These are phyloP conservation scores for Cryptoblepharus egeriae DNA, from an alignment of 2,797 vertebrate species.

Conservation along the genomic window DNA sequence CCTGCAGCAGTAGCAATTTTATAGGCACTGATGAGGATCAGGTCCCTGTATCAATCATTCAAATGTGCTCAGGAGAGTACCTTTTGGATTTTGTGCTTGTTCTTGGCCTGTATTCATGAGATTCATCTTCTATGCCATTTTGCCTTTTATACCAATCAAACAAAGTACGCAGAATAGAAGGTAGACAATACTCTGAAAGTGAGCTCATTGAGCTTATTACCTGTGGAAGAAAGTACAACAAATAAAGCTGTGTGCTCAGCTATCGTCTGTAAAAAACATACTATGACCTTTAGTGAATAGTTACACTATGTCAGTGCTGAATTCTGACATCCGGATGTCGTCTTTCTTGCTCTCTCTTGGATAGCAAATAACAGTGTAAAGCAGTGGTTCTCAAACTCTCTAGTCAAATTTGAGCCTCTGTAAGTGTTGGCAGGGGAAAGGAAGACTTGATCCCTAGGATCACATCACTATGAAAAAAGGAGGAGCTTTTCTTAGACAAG, in stretches of 20 bases:
- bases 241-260: neutral
- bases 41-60: accelerated
- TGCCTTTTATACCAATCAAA: constrained; percentile 99
- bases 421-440: no score
- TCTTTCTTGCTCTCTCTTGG: neutral
- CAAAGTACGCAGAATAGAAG: constrained; percentile 94
- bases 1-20: neutral
- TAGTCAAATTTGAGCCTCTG: no score
- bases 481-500: no score
- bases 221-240: constrained; percentile 72
- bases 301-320: constrained; percentile 1
- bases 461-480: no score
- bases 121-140: constrained; percentile 98
- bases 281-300: neutral
- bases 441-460: no score
- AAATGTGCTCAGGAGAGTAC: constrained; percentile 69
- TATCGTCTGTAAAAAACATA: neutral
- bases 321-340: constrained; percentile 4
- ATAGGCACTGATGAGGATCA: neutral
- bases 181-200: constrained; percentile 96
- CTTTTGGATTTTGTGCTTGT: constrained; percentile 98
- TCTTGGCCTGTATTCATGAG: constrained; percentile 95
- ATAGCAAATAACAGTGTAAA: neutral
- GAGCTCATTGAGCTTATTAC: constrained; percentile 98
- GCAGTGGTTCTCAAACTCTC: neutral